Evolutionary conservation across 2,113 vertebrate species (phyloP).

Genomic region (Spea multiplicata): DNA sequence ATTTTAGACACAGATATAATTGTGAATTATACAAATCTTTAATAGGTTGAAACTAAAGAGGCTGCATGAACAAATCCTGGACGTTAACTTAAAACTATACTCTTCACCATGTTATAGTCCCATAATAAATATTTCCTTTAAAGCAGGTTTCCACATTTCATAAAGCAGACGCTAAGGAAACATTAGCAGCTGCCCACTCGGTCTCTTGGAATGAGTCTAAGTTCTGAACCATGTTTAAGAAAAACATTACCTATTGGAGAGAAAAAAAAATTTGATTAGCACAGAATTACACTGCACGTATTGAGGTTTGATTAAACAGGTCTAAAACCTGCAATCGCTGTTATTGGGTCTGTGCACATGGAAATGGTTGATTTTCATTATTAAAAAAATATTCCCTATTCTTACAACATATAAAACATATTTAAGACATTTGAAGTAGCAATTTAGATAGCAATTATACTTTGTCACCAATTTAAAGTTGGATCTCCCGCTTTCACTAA

Average conservation of each 20-base stretch:
- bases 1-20: no score
- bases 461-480: no score
- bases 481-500: no score
- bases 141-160: neutral
- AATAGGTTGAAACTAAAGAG: conserved; percentile 29
- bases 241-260: conserved; percentile 71
- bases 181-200: conserved; percentile 67
- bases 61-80: conserved; percentile 16
- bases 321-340: no score
- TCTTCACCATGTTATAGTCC: conserved; percentile 34
- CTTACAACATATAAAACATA: no score
- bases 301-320: no score
- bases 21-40: conserved; percentile 30
- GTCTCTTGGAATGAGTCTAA: conserved; percentile 76
- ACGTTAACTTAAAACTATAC: conserved; percentile 23
- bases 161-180: neutral
- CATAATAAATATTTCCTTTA: conserved; percentile 51
- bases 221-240: conserved; percentile 73
- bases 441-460: no score
- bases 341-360: no score
- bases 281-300: no score
- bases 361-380: no score
- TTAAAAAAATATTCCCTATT: no score
- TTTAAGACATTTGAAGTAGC: no score
- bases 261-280: neutral